A percentile compares a stretch with the other conserved stretches of the same genome.
Evolutionary conservation across 2,888 invertebrate species (phyloP).

Genomic region (Augochlorella aurata): DNA sequence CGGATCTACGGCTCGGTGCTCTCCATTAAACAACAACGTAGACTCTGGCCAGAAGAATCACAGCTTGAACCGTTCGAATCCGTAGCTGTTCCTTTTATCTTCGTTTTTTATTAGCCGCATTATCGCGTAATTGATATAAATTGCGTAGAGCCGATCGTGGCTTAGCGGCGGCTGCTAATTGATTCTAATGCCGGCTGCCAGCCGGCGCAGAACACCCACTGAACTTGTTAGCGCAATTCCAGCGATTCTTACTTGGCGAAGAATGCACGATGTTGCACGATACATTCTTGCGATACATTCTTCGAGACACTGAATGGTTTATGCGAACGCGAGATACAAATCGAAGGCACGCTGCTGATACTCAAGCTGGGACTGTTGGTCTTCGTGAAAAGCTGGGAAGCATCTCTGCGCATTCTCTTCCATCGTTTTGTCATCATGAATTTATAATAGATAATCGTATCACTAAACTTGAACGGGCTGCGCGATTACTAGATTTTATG

Average conservation of each 20-base stretch:
- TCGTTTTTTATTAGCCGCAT: conserved; percentile 14
- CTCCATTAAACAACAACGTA: conserved; percentile 31
- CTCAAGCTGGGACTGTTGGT: neutral
- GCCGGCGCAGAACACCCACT: conserved; percentile 16
- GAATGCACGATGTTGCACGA: conserved; percentile 7
- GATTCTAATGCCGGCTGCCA: conserved; percentile 19
- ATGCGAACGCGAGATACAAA: conserved; percentile 1
- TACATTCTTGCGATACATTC: conserved; percentile 3
- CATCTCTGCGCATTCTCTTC: too few relatives aligned
- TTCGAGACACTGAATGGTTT: neutral
- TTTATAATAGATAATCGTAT: too few relatives aligned
- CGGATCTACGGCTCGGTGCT: conserved; percentile 40
- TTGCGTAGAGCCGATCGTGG: conserved; percentile 9
- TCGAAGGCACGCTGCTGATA: neutral
- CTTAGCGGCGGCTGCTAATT: conserved; percentile 6
- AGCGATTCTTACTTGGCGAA: neutral
- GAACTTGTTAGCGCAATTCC: conserved; percentile 11
- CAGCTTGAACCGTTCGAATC: neutral
- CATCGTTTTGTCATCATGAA: too few relatives aligned
- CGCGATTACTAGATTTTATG: too few relatives aligned
- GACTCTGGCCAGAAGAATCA: neutral
- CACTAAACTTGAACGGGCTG: too few relatives aligned
- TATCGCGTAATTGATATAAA: conserved; percentile 42
- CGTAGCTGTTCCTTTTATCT: conserved; percentile 7
- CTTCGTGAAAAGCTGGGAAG: neutral